phyloP scores from a whole-genome alignment of 1,140 invertebrate genomes.

The Drosophila littoralis region DNA sequence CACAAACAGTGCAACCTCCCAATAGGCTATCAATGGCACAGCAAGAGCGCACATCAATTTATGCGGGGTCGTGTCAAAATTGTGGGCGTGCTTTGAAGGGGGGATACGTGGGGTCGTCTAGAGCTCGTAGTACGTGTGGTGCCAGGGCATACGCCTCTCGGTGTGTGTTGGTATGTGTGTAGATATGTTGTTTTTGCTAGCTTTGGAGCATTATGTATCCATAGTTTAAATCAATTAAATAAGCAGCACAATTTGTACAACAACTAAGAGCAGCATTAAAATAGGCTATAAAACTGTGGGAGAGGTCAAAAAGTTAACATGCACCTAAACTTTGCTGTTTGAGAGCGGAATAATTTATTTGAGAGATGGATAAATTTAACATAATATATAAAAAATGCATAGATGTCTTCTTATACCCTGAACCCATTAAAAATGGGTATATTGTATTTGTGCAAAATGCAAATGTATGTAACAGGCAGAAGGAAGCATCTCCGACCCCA shows the following conservation, averaged over 20 bases:
- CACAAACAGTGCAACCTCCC: background rate
- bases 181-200: background rate
- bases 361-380: too few species aligned
- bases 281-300: background rate
- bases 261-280: background rate
- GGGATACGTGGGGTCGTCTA: too few species aligned
- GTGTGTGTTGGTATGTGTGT: background rate
- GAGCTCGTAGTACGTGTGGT: conserved; percentile 4
- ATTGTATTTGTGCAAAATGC: too few species aligned
- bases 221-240: conserved; percentile 60
- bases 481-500: too few species aligned
- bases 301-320: background rate
- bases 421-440: too few species aligned
- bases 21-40: conserved; percentile 14
- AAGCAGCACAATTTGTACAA: conserved; percentile 12
- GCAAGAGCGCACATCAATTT: conserved; percentile 44
- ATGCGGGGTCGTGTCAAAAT: conserved; percentile 50
- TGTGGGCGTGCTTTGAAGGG: conserved; percentile 33
- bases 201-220: conserved; percentile 20
- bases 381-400: background rate
- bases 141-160: background rate
- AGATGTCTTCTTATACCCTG: too few species aligned
- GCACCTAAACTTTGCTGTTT: background rate
- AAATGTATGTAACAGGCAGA: too few species aligned
- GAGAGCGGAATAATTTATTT: background rate